Base-by-base conservation (phyloP, 2,797 vertebrate genomes). In the Aplochiton taeniatus region DNA sequence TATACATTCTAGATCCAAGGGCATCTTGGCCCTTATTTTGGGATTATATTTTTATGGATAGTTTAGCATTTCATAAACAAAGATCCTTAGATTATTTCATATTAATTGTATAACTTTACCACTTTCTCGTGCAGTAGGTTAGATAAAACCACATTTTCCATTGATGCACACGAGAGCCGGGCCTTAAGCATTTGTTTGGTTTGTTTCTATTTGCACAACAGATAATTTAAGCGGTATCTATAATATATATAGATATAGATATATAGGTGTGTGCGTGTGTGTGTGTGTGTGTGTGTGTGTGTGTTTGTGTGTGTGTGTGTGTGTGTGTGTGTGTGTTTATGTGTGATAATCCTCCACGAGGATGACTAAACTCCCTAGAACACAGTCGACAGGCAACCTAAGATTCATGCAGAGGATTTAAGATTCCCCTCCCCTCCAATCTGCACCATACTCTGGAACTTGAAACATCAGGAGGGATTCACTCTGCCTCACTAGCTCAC, bases 321-420 rank as follows among this genome's bases (percentile, higher is more conserved):
- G 52, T 53, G 2, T 48, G 31, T 6, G 31, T 45, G 5, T 51
- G 41, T 44, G 47, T 61, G 11, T 50, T 8, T 41, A 20, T 57
- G 68, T 48, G 42, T 42, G 41, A 53, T 60, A 31, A 31, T 31
- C 6, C 3, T 31, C 31, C 19, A 1, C 6, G 61, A 60, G 12
- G 71, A 58, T 68, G 67, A 80, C 72, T 65, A 57, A 8, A 0
- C 54, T 10, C 1, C 17, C 77, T 58, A 4, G 17, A 19, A 66
- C 70, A 73, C 52, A 58, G 42, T 71, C 75, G 62, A 31, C 66
- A 75, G 78, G 83, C 55, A 9, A 14, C 46, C 73, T 77, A 57
- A 66, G 74, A 65, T 59, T 68, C 60, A 68, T 6, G 31, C 44
- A 65, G 71, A 67, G 74, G 76, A 80, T 73, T 79, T 71, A 72